A percentile compares a stretch with the other conserved stretches of the same genome.
Evolutionary conservation across 2,888 invertebrate genomes (phyloP).

Genomic region (Tricholauxania praeusta): DNA sequence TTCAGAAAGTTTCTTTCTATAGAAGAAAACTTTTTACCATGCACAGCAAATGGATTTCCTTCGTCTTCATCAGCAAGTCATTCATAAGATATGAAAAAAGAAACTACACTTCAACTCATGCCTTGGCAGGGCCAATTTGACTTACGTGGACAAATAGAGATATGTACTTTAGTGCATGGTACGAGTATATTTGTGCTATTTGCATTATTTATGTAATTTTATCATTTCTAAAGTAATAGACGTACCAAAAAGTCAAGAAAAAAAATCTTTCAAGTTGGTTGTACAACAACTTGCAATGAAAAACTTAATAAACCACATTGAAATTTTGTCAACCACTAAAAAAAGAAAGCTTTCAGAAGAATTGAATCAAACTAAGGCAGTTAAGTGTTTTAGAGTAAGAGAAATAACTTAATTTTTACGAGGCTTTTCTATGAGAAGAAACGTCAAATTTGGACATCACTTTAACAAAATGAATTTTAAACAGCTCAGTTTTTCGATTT

Average conservation of each 20-base stretch:
- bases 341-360: slow-evolving; percentile 28
- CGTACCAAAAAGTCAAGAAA: neutral
- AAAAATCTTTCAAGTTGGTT: neutral
- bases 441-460: too few species aligned
- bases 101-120: neutral
- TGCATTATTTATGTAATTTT: slow-evolving; percentile 23
- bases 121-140: neutral
- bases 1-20: neutral
- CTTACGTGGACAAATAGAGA: neutral
- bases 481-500: too few species aligned
- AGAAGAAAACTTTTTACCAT: slow-evolving; percentile 28
- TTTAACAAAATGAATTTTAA: too few species aligned
- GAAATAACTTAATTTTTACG: too few species aligned
- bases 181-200: neutral
- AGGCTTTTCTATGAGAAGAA: too few species aligned
- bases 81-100: slow-evolving; percentile 13
- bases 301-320: slow-evolving; percentile 30
- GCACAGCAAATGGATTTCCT: slow-evolving; percentile 32
- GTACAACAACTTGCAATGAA: neutral
- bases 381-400: neutral
- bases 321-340: slow-evolving; percentile 4
- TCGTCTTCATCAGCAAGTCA: slow-evolving; percentile 26
- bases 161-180: too few species aligned
- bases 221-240: slow-evolving; percentile 8
- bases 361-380: slow-evolving; percentile 33